Conservation (phyloP, 2,113 vertebrate species). For the Ictalurus furcatus region DNA sequence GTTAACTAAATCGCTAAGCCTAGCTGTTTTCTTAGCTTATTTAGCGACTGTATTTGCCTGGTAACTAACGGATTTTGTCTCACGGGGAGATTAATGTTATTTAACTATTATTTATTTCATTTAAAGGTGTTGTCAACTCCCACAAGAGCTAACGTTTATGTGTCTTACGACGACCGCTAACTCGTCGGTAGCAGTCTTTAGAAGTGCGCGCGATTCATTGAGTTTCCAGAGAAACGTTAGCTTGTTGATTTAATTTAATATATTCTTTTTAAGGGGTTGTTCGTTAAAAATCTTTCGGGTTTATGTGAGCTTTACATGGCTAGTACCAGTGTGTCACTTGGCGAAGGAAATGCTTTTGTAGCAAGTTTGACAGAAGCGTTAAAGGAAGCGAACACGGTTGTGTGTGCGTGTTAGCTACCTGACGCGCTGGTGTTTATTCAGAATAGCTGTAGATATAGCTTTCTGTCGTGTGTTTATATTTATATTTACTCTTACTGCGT, state of each 20-base stretch:
- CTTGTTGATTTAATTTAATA: not conserved
- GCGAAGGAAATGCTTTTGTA: not conserved
- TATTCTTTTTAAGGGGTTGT: not conserved
- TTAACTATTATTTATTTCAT: not conserved
- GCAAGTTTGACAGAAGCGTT: not conserved
- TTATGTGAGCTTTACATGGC: not conserved
- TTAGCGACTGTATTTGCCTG: not conserved
- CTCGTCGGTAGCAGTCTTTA: not conserved
- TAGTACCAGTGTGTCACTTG: not conserved
- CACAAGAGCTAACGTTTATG: not conserved
- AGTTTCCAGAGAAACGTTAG: not conserved
- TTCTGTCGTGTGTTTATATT: not conserved
- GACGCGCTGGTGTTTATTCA: not conserved
- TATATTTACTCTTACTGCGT: not conserved
- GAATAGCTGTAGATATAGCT: not conserved
- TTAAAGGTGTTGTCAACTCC: not conserved
- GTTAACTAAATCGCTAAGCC: constrained; percentile 5
- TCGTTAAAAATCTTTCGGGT: not conserved
- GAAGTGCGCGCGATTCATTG: not conserved
- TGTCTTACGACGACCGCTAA: not conserved
- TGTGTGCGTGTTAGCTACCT: not conserved
- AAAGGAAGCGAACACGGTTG: not conserved
- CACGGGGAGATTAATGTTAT: no score
- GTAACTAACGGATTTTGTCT: not conserved
- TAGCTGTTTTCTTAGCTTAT: constrained; percentile 10